Evolutionary conservation across 2,113 vertebrate genomes (phyloP).

Genomic region (Ardeotis arabs): DNA sequence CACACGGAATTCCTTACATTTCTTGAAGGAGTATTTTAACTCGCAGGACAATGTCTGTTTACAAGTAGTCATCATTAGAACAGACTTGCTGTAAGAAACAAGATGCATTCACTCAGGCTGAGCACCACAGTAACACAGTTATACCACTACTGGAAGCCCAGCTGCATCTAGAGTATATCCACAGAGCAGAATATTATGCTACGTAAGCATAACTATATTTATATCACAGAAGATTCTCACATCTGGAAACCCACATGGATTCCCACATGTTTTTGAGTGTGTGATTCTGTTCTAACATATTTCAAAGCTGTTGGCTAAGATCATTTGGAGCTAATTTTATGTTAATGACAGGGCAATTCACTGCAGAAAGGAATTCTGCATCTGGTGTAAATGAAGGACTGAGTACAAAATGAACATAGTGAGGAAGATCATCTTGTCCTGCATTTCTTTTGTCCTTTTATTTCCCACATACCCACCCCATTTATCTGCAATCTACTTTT

Average conservation of each 20-base stretch:
- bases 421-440: not conserved
- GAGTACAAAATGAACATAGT: not conserved
- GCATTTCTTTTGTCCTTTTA: not conserved
- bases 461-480: not conserved
- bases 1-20: not conserved
- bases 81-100: not conserved
- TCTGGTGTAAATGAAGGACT: not conserved
- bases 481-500: not conserved
- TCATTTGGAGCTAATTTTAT: conserved; percentile 8
- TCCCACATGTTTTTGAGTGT: not conserved
- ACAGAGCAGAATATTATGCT: not conserved
- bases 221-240: conserved; percentile 21
- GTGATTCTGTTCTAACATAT: not conserved
- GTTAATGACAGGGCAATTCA: conserved; percentile 24
- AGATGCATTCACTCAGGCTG: not conserved
- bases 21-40: not conserved
- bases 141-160: not conserved
- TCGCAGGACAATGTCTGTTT: not conserved
- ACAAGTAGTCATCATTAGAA: not conserved
- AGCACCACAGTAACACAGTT: not conserved
- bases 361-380: conserved; percentile 9
- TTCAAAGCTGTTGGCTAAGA: conserved; percentile 2
- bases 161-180: not conserved
- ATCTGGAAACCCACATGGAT: conserved; percentile 22
- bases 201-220: not conserved